Evolutionary conservation across 2,888 invertebrate species (phyloP), one percentile per base, ranked within the genome.

Genomic region (Choristoneura rosaceana): DNA sequence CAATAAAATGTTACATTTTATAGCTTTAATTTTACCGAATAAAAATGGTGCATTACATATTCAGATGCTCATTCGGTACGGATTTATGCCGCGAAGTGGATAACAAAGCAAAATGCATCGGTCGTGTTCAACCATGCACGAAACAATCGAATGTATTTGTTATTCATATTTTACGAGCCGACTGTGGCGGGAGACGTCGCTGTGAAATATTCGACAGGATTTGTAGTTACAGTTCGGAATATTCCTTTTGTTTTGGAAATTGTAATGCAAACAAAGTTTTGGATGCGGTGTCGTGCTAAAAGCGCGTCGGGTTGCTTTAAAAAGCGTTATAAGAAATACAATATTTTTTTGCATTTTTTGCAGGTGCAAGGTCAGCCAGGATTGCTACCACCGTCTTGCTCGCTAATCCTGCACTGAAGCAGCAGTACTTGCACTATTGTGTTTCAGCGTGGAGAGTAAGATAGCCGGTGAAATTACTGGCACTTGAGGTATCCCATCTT

Each of bases 71-170:
- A 71, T 62, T 55, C 58, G 38, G 52, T 61, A 17, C 34, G 52
- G 71, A 62, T 67, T 67, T 67, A 66, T 52, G 71, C 66, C 47
- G 55, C 71, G 62, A 58, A 71, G 67, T 71, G 67, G 67, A 71
- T 68, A 71, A 71, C 69, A 73, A 73, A 74, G 63, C 65, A 63
- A 63, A 76, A 73, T 69, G 74, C 76, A 74, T 43, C 74, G 66
- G 52, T 52, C 70, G 74, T 38, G 63, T 52, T 74, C 75, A 76
- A 74, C 75, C 77, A 77, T 77, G 79, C 77, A 67, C 74, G 70
- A 76, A 79, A 82, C 83, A 81, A 81, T 82, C 76, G 80, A 77
- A 80, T 82, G 80, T 81, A 82, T 82, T 80, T 79, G 80, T 78
- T 82, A 82, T 82, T 80, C 83, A 82, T 84, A 81, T 83, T 82